phyloP scores from a whole-genome alignment of 2,797 vertebrate species.

The Kryptopterus vitreolus region DNA sequence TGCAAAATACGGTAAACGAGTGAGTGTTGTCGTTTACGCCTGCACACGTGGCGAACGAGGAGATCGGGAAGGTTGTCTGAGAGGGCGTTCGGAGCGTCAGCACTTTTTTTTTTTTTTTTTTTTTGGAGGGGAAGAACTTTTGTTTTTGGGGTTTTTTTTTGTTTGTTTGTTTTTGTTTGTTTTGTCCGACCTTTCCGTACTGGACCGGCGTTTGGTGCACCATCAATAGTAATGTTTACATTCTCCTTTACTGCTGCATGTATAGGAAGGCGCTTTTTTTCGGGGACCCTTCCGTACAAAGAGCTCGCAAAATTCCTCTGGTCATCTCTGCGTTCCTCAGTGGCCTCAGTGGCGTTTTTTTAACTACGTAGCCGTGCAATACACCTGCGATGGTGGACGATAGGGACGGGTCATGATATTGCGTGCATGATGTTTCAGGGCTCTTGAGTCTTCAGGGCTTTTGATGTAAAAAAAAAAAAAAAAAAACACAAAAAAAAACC shows the following conservation, averaged over 20 bases:
- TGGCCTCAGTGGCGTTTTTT: constrained; percentile 17
- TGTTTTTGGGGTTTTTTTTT: constrained; percentile 1
- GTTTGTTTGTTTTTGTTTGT: constrained; percentile 5
- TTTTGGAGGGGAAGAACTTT: constrained; percentile 45
- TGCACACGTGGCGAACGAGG: constrained; percentile 26
- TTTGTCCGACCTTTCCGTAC: not conserved
- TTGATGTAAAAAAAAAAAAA: not conserved
- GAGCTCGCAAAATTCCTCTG: not conserved
- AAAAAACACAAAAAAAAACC: no score
- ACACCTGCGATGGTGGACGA: constrained; percentile 3
- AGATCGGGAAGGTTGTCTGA: not conserved
- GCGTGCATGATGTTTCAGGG: not conserved
- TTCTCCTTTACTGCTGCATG: constrained; percentile 27
- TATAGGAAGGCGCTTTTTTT: not conserved
- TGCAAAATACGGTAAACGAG: constrained; percentile 61
- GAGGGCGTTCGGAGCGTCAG: not conserved
- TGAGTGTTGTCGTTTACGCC: constrained; percentile 16
- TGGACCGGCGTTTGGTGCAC: constrained; percentile 9
- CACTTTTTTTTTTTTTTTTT: constrained; percentile 39
- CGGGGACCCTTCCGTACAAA: not conserved
- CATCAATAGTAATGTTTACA: constrained; percentile 54
- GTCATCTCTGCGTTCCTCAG: constrained; percentile 35
- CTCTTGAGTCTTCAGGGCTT: constrained; percentile 12
- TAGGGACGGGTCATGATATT: not conserved
- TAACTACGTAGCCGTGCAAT: constrained; percentile 18